Evolutionary conservation across 92 coral and sea anemone genomes (phyloP).

Genomic region (Umimayanthus kanabou): DNA sequence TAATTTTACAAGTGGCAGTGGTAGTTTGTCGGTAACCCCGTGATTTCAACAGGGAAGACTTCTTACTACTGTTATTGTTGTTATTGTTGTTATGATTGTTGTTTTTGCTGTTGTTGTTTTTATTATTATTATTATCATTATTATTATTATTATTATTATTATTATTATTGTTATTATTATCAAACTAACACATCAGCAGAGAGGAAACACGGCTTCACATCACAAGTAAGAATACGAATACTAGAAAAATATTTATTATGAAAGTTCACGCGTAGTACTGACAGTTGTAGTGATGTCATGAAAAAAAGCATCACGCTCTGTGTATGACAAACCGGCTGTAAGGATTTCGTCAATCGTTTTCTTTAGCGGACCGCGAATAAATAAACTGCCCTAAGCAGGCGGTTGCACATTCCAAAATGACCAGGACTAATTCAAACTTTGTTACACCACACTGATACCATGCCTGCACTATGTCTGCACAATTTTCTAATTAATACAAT

Average conservation of each 20-base stretch:
- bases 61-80: neutral
- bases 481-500: too few species aligned
- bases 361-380: neutral
- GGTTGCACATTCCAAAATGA: neutral
- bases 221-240: neutral
- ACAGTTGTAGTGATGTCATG: neutral
- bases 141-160: too few species aligned
- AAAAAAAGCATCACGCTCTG: neutral
- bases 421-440: neutral
- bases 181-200: too few species aligned
- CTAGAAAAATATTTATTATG: conserved; percentile 14
- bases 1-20: too few species aligned
- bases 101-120: too few species aligned
- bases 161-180: too few species aligned
- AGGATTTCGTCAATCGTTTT: neutral
- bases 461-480: neutral
- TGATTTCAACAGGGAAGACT: too few species aligned
- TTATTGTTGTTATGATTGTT: too few species aligned
- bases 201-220: neutral
- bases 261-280: neutral
- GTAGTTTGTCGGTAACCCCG: too few species aligned
- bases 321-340: neutral
- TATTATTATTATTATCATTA: neutral
- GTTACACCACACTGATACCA: neutral
- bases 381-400: neutral